Evolutionary conservation across 2,797 vertebrate species (phyloP).

Genomic region (Craterocephalus amniculus): DNA sequence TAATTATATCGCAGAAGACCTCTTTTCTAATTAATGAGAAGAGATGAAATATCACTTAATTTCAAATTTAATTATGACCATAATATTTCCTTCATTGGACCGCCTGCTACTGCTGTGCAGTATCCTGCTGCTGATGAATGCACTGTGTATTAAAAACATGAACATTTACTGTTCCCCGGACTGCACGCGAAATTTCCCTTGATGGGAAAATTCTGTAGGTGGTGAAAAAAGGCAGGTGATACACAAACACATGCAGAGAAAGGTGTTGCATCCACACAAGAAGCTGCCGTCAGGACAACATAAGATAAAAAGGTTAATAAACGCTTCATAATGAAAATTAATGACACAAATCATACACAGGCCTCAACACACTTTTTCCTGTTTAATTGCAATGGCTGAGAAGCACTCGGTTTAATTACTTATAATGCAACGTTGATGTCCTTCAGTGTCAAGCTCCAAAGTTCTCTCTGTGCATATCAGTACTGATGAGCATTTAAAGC

Average conservation of each 20-base stretch:
- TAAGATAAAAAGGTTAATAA: constrained; percentile 77
- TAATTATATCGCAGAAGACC: constrained; percentile 72
- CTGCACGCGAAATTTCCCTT: constrained; percentile 62
- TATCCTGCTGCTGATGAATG: constrained; percentile 76
- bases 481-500: constrained; percentile 68
- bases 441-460: constrained; percentile 71
- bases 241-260: constrained; percentile 34
- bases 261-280: constrained; percentile 32
- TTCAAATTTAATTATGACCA: constrained; percentile 85
- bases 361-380: constrained; percentile 73
- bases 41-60: constrained; percentile 87
- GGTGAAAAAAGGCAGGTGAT: constrained; percentile 38
- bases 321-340: constrained; percentile 78
- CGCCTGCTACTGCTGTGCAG: constrained; percentile 71
- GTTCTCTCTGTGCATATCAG: constrained; percentile 56
- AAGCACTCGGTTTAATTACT: constrained; percentile 75
- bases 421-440: constrained; percentile 70
- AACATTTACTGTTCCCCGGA: constrained; percentile 75
- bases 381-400: constrained; percentile 73
- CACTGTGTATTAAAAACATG: constrained; percentile 72
- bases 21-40: constrained; percentile 83
- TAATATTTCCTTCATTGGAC: constrained; percentile 82
- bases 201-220: constrained; percentile 55
- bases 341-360: constrained; percentile 77
- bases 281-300: constrained; percentile 43